A percentile compares a stretch with the other conserved stretches of the same genome.
phyloP scores from a whole-genome alignment of 2,113 vertebrate genomes.

The Sebastes fasciatus region DNA sequence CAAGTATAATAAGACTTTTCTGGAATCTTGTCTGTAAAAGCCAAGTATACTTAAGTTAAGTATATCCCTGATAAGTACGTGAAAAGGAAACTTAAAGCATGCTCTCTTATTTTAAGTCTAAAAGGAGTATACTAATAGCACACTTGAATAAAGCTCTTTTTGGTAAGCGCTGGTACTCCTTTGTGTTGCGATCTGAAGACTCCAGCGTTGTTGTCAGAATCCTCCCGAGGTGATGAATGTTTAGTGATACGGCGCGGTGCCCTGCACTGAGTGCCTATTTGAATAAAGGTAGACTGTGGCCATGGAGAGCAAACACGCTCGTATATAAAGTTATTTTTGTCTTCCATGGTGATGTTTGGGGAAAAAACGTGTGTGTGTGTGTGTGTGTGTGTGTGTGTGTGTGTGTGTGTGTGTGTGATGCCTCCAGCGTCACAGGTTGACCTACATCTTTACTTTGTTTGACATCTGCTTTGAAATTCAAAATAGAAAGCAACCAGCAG shows the following conservation, averaged over 20 bases:
- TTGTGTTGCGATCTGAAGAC: too few species aligned
- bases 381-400: too few species aligned
- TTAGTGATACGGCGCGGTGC: background rate
- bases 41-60: too few species aligned
- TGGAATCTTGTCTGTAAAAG: too few species aligned
- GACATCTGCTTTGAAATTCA: conserved; percentile 41
- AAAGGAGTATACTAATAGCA: too few species aligned
- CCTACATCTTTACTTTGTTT: conserved; percentile 8
- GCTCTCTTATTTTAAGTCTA: too few species aligned
- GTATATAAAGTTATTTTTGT: background rate
- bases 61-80: too few species aligned
- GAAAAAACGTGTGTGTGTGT: background rate
- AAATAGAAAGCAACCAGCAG: background rate
- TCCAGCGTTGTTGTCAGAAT: background rate
- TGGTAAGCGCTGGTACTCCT: too few species aligned
- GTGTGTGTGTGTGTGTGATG: too few species aligned
- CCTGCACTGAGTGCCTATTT: background rate
- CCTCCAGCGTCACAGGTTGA: conserved; percentile 11
- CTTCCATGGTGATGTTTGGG: background rate
- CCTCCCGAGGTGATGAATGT: background rate
- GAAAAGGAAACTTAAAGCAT: too few species aligned
- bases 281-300: background rate
- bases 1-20: too few species aligned
- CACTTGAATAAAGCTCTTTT: too few species aligned
- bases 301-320: background rate